A percentile compares a stretch with the other conserved stretches of the same genome.
Conservation (phyloP, 2,888 invertebrate species). For the Eilema caniola region DNA sequence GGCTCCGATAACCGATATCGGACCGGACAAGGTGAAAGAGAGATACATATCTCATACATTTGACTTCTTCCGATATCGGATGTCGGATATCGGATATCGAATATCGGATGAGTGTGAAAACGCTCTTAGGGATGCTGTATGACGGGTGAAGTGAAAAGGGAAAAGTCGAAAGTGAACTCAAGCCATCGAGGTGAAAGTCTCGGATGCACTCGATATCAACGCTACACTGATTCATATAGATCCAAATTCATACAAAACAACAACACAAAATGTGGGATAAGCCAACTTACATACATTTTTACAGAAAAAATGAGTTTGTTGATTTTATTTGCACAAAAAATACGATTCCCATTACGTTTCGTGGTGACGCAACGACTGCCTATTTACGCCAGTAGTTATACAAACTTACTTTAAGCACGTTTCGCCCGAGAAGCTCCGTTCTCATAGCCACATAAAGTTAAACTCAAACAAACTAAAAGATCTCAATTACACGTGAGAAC, state of each 20-base stretch:
- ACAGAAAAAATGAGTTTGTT: background rate
- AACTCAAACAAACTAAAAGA: slow-evolving; percentile 25
- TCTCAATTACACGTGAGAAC: slow-evolving; percentile 23
- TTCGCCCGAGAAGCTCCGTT: slow-evolving; percentile 10
- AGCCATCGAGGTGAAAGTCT: background rate
- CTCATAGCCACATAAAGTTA: slow-evolving; percentile 22
- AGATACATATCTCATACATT: too few species aligned
- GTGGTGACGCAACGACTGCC: background rate
- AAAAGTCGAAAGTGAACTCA: background rate
- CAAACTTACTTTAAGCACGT: slow-evolving; percentile 7
- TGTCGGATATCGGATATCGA: too few species aligned
- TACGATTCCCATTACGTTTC: background rate
- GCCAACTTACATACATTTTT: background rate
- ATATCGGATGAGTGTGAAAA: too few species aligned
- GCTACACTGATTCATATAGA: background rate
- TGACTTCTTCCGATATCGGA: too few species aligned
- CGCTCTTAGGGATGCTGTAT: too few species aligned
- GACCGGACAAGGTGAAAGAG: too few species aligned
- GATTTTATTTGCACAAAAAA: background rate
- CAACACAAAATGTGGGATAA: background rate
- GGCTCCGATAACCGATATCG: too few species aligned
- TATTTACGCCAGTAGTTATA: background rate
- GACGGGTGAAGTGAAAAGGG: background rate
- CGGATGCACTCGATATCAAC: background rate
- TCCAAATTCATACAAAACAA: background rate